Evolutionary conservation across 2,797 vertebrate species (phyloP), one percentile per base, ranked within the genome.

Genomic region (Mus spretus): DNA sequence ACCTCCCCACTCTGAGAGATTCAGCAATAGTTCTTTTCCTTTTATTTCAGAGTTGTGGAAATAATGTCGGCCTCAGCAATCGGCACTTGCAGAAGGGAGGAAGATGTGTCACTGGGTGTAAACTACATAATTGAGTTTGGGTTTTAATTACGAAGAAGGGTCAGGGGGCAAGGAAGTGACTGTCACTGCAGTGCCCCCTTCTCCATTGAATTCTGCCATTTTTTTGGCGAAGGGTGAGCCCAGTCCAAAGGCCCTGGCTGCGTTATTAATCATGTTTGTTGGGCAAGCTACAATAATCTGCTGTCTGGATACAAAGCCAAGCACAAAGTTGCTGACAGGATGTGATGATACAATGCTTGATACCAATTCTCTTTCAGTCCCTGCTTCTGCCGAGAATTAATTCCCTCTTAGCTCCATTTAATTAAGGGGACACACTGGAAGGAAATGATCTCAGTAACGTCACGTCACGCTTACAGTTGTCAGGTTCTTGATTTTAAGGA

Each of bases 251-350:
- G 96, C 97, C 96, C 96, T 98, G 96, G 96, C 96, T 97, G 97
- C 97, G 98, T 98, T 98, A 98, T 98, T 98, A 98, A 99, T 98
- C 98, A 98, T 94, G 87, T 98, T 98, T 99, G 98, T 97, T 97
- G 95, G 95, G 96, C 96, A 98, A 96, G 93, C 97, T 98, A 97
- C 98, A 98, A 97, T 99, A 98, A 98, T 98, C 97, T 98, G 94
- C 98, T 98, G 96, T 95, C 96, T 97, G 97, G 96, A 97, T 98
- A 96, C 83, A 97, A 96, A 97, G 96, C 97, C 94, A 96, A 97
- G 83, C 82, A 83, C 88, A 67, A 95, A 96, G 85, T 96, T 37
- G 19, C 89, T 6, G 72, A 77, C 82, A 95, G 98, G 93, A 98
- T 97, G 70, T 47, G 85, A 90, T 94, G 97, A 98, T 98, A 95